Evolutionary conservation across 1,140 invertebrate genomes (phyloP).

Genomic region (Carposina sasakii): DNA sequence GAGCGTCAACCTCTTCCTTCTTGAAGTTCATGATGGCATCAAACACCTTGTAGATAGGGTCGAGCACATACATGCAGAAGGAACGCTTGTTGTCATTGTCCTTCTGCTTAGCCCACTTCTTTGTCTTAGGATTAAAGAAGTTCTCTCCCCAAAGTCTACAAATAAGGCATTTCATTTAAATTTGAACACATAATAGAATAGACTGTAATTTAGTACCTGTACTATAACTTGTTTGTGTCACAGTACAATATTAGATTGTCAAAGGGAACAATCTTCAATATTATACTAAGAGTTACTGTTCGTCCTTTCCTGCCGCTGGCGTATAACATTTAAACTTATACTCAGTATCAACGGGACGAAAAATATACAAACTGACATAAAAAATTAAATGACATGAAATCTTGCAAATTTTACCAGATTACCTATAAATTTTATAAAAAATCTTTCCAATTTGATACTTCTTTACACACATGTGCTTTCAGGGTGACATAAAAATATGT

Average conservation of each 20-base stretch:
- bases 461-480: too few relatives aligned
- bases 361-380: too few relatives aligned
- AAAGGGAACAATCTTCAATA: slow-evolving; percentile 37
- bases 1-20: slow-evolving; percentile 92
- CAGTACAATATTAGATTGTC: too few relatives aligned
- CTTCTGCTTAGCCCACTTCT: slow-evolving; percentile 98
- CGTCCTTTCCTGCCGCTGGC: slow-evolving; percentile 63
- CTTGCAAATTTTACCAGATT: too few relatives aligned
- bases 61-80: slow-evolving; percentile 98
- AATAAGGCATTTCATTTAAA: too few relatives aligned
- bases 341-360: slow-evolving; percentile 65
- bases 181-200: too few relatives aligned
- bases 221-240: too few relatives aligned
- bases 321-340: slow-evolving; percentile 51
- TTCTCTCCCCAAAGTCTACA: slow-evolving; percentile 94
- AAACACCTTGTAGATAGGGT: slow-evolving; percentile 99
- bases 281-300: slow-evolving; percentile 36
- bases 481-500: too few relatives aligned
- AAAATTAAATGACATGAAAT: too few relatives aligned
- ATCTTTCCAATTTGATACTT: too few relatives aligned
- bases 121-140: slow-evolving; percentile 97
- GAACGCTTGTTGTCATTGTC: slow-evolving; percentile 94
- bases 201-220: too few relatives aligned
- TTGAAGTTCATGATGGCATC: slow-evolving; percentile 98
- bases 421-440: too few relatives aligned